A percentile compares a stretch with the other conserved stretches of the same genome.
phyloP scores from a whole-genome alignment of 2,113 vertebrate species.

The Psilopsiagon aurifrons region DNA sequence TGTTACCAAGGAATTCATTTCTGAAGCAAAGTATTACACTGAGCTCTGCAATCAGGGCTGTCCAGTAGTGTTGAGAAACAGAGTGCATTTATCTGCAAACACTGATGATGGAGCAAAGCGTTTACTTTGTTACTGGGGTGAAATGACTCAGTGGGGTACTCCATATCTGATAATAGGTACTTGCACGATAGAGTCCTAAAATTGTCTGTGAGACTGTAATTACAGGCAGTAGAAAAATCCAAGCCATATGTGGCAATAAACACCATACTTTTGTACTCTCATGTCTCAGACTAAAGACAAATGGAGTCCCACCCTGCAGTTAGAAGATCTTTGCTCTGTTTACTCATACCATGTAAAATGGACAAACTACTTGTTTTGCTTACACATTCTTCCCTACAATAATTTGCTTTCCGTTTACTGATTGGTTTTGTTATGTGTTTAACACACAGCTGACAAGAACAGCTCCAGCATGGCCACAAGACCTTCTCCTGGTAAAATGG shows the following conservation, averaged over 20 bases:
- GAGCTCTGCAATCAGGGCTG: conserved; percentile 30
- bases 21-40: neutral
- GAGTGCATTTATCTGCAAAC: conserved; percentile 15
- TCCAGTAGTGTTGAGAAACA: conserved; percentile 6
- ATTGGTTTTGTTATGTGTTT: conserved; percentile 50
- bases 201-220: conserved; percentile 27
- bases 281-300: conserved; percentile 45
- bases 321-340: conserved; percentile 43
- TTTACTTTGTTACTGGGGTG: neutral
- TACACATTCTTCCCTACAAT: neutral
- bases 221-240: conserved; percentile 52
- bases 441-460: conserved; percentile 77
- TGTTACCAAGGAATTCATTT: conserved; percentile 47
- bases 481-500: conserved; percentile 86
- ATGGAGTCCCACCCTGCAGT: conserved; percentile 41
- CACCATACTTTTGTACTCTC: conserved; percentile 51
- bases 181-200: neutral
- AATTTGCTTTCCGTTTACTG: neutral
- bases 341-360: conserved; percentile 28
- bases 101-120: neutral
- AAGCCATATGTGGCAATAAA: conserved; percentile 56
- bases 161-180: conserved; percentile 27
- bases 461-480: conserved; percentile 85
- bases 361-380: conserved; percentile 29
- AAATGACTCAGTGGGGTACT: neutral